Percentiles rank a stretch among this genome's conserved stretches.
These are phyloP conservation scores for Icerya purchasi DNA, from an alignment of 2,888 invertebrate genomes.

Conservation along the genomic window DNA sequence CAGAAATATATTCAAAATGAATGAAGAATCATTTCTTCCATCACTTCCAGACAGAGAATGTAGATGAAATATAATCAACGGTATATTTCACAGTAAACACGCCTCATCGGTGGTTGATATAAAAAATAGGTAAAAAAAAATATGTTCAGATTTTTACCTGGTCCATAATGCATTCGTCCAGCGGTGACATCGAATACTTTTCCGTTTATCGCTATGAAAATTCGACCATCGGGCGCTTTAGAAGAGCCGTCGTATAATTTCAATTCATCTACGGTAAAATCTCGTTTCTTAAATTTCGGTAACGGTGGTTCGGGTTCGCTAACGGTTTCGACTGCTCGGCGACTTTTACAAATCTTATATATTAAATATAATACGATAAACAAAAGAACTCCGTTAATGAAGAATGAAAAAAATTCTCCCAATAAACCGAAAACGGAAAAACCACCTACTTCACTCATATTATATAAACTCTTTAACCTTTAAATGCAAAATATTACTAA, in stretches of 20 bases:
- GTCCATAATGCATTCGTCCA: conserved; percentile 79
- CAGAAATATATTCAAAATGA: too few species aligned
- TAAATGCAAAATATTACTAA: too few species aligned
- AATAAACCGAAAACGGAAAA: not conserved
- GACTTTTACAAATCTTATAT: conserved; percentile 47
- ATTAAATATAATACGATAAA: conserved; percentile 44
- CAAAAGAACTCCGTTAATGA: conserved; percentile 43
- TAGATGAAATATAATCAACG: too few species aligned
- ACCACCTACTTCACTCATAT: too few species aligned
- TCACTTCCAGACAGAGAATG: too few species aligned
- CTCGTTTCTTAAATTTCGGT: conserved; percentile 59
- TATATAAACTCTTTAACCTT: too few species aligned
- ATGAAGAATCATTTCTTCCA: too few species aligned
- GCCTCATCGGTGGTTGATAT: too few species aligned
- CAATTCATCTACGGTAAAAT: conserved; percentile 75
- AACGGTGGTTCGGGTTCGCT: conserved; percentile 33
- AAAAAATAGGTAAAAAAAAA: not conserved
- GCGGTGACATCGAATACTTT: conserved; percentile 86
- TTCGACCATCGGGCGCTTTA: conserved; percentile 47
- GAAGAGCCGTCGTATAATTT: conserved; percentile 67
- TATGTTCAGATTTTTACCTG: conserved; percentile 37
- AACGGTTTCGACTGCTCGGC: conserved; percentile 23
- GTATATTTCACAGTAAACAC: too few species aligned
- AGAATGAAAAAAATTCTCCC: not conserved
- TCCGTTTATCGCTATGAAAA: conserved; percentile 81